Percentiles rank a stretch among this genome's conserved stretches.
These are phyloP conservation scores for Lycocorax pyrrhopterus DNA, from an alignment of 2,113 vertebrate genomes.

Conservation along the genomic window DNA sequence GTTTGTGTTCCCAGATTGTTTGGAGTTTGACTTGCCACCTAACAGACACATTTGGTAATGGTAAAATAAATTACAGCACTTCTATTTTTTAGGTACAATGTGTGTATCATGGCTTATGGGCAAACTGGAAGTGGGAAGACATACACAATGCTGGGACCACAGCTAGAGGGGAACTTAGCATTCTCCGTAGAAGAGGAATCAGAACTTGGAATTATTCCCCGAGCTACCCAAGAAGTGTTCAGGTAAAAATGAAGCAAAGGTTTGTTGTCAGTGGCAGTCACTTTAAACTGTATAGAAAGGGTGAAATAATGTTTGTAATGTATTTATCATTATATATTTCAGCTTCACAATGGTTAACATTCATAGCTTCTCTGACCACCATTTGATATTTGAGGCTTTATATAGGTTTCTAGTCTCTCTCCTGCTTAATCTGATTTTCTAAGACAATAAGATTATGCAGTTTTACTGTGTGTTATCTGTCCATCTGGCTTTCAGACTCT, in stretches of 20 bases:
- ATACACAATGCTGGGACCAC: conserved; percentile 83
- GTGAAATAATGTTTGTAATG: neutral
- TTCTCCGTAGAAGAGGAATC: neutral
- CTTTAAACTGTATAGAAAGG: neutral
- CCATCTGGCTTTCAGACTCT: neutral
- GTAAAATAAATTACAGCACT: neutral
- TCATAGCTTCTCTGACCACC: neutral
- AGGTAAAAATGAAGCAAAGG: conserved; percentile 56
- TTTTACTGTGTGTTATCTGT: neutral
- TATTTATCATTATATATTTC: neutral
- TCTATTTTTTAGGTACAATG: conserved; percentile 76
- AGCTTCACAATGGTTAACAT: neutral
- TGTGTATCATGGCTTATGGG: conserved; percentile 87
- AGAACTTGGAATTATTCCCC: conserved; percentile 79
- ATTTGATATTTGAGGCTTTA: neutral
- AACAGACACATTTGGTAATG: neutral
- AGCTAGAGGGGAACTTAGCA: neutral
- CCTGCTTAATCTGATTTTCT: neutral
- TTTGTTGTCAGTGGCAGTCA: neutral
- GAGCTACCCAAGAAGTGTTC: conserved; percentile 80
- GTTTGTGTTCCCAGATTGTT: neutral
- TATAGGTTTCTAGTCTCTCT: neutral
- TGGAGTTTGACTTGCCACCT: neutral
- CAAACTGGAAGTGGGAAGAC: conserved; percentile 89
- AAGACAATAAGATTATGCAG: neutral